phyloP scores from a whole-genome alignment of 1,140 invertebrate species.

The Coenobita brevimanus region DNA sequence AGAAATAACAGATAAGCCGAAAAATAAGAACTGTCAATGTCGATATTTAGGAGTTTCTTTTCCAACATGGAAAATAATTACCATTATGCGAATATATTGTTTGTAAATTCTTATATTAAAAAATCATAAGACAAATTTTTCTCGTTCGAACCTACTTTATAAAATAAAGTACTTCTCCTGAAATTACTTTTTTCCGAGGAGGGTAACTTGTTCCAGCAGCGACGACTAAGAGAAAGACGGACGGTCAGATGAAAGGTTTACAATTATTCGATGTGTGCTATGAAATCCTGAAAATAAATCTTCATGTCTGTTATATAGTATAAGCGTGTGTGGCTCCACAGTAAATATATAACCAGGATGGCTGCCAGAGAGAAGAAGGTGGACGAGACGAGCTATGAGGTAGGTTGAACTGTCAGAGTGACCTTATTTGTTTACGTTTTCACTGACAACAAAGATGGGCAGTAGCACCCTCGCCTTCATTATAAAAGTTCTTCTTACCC shows the following conservation, averaged over 20 bases:
- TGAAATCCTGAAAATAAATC: neutral
- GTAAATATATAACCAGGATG: neutral
- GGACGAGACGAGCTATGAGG: slow-evolving; percentile 54
- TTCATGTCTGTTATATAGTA: neutral
- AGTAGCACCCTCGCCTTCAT: neutral
- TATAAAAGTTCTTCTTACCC: no score
- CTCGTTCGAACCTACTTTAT: no score
- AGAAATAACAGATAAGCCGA: no score
- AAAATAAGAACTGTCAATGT: neutral
- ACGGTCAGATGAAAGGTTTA: neutral
- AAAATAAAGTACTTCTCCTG: no score
- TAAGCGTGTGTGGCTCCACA: neutral
- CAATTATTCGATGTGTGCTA: neutral
- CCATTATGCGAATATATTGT: no score
- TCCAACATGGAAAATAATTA: neutral
- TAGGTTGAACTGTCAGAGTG: neutral
- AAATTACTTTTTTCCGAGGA: no score
- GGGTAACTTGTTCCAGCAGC: no score
- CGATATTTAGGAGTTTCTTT: neutral
- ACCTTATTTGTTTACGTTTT: slow-evolving; percentile 36
- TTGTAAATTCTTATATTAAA: no score
- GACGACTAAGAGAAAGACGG: neutral
- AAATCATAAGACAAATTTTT: no score
- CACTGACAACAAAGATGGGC: neutral
- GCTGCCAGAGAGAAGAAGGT: slow-evolving; percentile 55